Evolutionary conservation across 2,113 vertebrate species (phyloP).

Genomic region (Piprites chloris): DNA sequence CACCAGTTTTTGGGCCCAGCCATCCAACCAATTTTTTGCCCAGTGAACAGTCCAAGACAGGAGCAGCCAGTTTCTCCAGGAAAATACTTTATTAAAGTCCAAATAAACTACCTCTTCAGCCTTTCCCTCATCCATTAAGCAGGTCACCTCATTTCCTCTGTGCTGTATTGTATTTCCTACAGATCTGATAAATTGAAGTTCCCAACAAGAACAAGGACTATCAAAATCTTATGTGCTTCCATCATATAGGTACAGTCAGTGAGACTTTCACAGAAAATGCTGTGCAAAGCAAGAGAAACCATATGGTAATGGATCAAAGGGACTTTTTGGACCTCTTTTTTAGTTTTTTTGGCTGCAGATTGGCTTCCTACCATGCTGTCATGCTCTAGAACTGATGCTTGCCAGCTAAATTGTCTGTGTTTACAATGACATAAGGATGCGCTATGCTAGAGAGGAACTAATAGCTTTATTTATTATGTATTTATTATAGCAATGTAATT

Average conservation of each 20-base stretch:
- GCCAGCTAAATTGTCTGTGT: constrained; percentile 41
- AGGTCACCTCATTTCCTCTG: neutral
- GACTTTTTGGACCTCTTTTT: constrained; percentile 12
- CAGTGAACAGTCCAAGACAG: neutral
- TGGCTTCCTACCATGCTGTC: neutral
- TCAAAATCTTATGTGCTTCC: neutral
- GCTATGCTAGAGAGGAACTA: constrained; percentile 45
- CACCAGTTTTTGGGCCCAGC: neutral
- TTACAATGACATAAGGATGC: constrained; percentile 58
- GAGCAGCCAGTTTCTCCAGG: neutral
- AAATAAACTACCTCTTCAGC: neutral
- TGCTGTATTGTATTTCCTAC: neutral
- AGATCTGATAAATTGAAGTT: neutral
- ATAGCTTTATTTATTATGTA: constrained; percentile 63
- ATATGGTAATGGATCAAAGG: neutral
- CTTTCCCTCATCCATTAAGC: neutral
- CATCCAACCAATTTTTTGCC: neutral
- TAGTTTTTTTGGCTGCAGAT: neutral
- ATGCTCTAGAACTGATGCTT: constrained; percentile 36
- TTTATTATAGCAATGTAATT: constrained; percentile 64
- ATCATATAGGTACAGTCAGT: neutral
- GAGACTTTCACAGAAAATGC: neutral
- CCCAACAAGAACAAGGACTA: neutral
- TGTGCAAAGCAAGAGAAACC: neutral
- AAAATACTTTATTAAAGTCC: neutral